Evolutionary conservation across 2,888 invertebrate species (phyloP), one percentile per base, ranked within the genome.

Genomic region (Cheilosia grossa): DNA sequence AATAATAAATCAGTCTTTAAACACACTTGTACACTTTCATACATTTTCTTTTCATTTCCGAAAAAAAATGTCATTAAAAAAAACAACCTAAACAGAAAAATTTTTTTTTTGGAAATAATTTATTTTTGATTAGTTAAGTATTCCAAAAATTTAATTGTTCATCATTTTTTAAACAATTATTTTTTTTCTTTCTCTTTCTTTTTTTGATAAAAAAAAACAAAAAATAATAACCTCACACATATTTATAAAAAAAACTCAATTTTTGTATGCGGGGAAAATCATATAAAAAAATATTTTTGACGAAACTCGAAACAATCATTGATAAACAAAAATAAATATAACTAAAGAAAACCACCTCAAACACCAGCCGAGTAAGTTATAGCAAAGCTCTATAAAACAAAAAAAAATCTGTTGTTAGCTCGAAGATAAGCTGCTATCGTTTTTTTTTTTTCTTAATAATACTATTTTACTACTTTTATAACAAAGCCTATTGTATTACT

Each of bases 291-390:
- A 63, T 69, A 74, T 81, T 81, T 86, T 86, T 86, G 81, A 81
- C 73, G 86, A 63, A 81, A 80, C 64, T 58, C 80, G 53, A 79
- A 85, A 74, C 70, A 82, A 82, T 88, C 85, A 88, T 88, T 87
- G 81, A 82, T 81, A 70, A 73, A 67, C 73, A 79, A 83, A 87
- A 88, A 88, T 87, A 87, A 87, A 81, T 82, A 79, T 87, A 86
- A 80, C 89, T 90, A 89, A 90, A 91, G 91, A 91, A 91, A 91
- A 91, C 90, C 90, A 90, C 91, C 91, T 91, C 91, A 91, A 89
- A 91, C 91, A 91, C 91, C 91, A 91, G 91, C 91, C 91, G 91
- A 91, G 91, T 91, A 91, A 91, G 91, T 91, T 87, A 88, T 89
- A 88, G 90, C 89, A 87, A 83, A 67, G 82, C 75, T 87, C 75